Evolutionary conservation across 2,888 invertebrate species (phyloP).

Genomic region (Pterostichus niger): DNA sequence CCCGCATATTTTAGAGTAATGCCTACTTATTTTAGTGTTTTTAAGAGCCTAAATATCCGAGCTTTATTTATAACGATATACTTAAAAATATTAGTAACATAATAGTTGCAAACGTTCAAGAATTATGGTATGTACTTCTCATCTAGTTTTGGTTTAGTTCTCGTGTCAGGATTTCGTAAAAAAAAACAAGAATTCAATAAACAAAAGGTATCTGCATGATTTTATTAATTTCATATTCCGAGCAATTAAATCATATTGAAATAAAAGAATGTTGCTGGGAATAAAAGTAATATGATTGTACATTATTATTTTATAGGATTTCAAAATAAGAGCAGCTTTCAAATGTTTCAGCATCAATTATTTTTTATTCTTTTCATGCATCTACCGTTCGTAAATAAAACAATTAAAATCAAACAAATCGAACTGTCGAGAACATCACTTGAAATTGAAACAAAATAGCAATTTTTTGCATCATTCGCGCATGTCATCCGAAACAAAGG

Average conservation of each 20-base stretch:
- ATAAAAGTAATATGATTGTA: neutral
- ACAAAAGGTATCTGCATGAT: no score
- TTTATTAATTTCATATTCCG: no score
- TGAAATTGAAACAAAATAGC: slow-evolving; percentile 36
- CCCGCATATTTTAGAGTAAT: no score
- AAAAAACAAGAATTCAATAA: no score
- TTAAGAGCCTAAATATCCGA: no score
- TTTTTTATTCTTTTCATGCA: neutral
- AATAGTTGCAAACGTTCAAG: no score
- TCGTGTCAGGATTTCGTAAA: no score
- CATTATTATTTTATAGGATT: slow-evolving; percentile 18
- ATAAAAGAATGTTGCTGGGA: neutral
- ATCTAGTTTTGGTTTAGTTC: no score
- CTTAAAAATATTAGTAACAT: no score
- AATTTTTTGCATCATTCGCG: slow-evolving; percentile 10
- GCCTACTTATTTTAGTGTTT: no score
- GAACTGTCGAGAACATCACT: slow-evolving; percentile 19
- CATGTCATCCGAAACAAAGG: slow-evolving; percentile 21
- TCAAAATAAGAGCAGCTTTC: neutral
- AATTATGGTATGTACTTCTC: no score
- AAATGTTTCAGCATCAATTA: slow-evolving; percentile 21
- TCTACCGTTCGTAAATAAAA: neutral
- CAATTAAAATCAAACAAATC: slow-evolving; percentile 20
- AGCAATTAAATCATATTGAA: neutral
- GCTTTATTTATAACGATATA: no score